phyloP scores from a whole-genome alignment of 1,140 invertebrate species.

The Phocides pigmalion region DNA sequence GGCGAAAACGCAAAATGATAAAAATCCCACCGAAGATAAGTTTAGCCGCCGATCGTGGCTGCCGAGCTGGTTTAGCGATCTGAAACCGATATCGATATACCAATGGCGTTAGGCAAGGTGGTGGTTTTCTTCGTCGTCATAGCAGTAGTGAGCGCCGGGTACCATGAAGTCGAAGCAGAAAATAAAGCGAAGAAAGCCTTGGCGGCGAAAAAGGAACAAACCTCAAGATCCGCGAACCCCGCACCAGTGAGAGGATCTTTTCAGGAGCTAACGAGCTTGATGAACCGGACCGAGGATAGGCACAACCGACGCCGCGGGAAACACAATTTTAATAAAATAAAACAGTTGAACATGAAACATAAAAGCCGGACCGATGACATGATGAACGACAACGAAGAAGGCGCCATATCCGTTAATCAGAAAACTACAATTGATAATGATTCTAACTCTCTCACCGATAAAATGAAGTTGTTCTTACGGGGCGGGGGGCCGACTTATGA shows the following conservation, averaged over 20 bases:
- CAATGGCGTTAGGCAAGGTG: constrained; percentile 70
- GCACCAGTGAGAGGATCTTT: constrained; percentile 60
- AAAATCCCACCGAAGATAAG: constrained; percentile 32
- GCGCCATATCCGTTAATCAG: constrained; percentile 57
- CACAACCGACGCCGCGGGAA: constrained; percentile 50
- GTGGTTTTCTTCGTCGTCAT: constrained; percentile 56
- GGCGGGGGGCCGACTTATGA: constrained; percentile 54
- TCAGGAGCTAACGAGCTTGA: constrained; percentile 56
- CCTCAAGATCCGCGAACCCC: constrained; percentile 61
- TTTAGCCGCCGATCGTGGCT: constrained; percentile 37
- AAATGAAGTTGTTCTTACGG: constrained; percentile 59
- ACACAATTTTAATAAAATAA: constrained; percentile 62
- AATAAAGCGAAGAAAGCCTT: constrained; percentile 68
- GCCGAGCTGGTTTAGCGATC: constrained; percentile 40
- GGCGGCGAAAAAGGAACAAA: constrained; percentile 74
- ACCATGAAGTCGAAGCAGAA: constrained; percentile 66
- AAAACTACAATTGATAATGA: constrained; percentile 55
- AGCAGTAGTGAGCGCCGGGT: constrained; percentile 51
- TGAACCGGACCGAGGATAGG: constrained; percentile 64
- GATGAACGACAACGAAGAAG: constrained; percentile 79
- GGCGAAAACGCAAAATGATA: constrained; percentile 39
- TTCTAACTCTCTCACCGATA: constrained; percentile 53
- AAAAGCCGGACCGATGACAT: constrained; percentile 52
- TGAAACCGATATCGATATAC: constrained; percentile 50
- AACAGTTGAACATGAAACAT: constrained; percentile 53